These are phyloP conservation scores for Orientallactaga sibirica DNA, from an alignment of 2,797 vertebrate genomes.

Conservation along the genomic window DNA sequence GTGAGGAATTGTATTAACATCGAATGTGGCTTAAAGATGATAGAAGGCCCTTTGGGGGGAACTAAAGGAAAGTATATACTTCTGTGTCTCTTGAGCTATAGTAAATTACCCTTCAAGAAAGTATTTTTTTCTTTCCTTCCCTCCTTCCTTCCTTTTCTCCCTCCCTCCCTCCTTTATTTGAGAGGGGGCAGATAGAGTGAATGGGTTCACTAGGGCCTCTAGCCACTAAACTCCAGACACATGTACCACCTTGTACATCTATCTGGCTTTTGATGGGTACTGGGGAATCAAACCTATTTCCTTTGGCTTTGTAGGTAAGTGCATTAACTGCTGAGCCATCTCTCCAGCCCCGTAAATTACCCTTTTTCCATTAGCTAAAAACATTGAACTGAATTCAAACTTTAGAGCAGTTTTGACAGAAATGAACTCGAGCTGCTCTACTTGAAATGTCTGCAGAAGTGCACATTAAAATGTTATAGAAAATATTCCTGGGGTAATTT, in stretches of 20 bases:
- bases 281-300: background rate
- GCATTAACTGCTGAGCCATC: background rate
- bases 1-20: background rate
- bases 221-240: too few relatives aligned
- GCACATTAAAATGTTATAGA: background rate
- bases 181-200: too few relatives aligned
- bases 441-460: background rate
- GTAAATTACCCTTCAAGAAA: background rate
- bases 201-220: too few relatives aligned
- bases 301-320: background rate
- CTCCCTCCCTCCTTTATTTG: too few relatives aligned
- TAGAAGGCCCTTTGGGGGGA: background rate
- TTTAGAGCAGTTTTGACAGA: slow-evolving; percentile 29
- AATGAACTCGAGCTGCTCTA: background rate
- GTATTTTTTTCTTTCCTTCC: background rate
- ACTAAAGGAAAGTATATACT: background rate
- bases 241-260: too few relatives aligned
- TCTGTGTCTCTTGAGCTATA: background rate
- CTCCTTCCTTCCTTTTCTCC: too few relatives aligned
- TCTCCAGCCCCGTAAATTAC: background rate
- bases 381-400: background rate
- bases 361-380: slow-evolving; percentile 23
- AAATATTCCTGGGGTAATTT: slow-evolving; percentile 19
- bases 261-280: too few relatives aligned
- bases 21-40: background rate